These are phyloP conservation scores for Polydrusus cervinus DNA, from an alignment of 2,888 invertebrate genomes.

Conservation along the genomic window DNA sequence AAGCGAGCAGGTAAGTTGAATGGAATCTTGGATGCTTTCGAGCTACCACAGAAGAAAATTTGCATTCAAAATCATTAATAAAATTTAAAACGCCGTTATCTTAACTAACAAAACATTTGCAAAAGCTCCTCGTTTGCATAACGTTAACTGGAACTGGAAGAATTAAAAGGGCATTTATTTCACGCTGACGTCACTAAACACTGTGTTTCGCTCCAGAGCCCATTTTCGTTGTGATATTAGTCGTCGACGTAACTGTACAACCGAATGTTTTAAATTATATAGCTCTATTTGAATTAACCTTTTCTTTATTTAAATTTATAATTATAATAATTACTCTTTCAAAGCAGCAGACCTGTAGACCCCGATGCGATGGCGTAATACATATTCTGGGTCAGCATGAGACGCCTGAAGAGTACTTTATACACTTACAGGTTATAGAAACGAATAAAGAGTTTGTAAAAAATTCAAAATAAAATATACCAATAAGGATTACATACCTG, in stretches of 20 bases:
- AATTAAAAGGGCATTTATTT: slow-evolving; percentile 61
- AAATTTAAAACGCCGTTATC: slow-evolving; percentile 58
- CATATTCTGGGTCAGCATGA: background rate
- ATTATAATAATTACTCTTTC: background rate
- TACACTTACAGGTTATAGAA: too few species aligned
- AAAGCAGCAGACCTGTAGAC: background rate
- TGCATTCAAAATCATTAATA: slow-evolving; percentile 58
- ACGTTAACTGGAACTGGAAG: slow-evolving; percentile 47
- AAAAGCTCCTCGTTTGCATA: slow-evolving; percentile 58
- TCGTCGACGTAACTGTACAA: background rate
- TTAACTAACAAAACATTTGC: slow-evolving; percentile 57
- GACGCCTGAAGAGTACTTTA: too few species aligned
- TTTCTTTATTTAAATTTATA: background rate
- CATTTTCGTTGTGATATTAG: background rate
- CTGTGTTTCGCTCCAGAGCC: slow-evolving; percentile 17
- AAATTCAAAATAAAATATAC: too few species aligned
- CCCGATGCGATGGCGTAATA: background rate
- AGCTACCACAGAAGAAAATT: slow-evolving; percentile 52
- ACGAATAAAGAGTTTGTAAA: too few species aligned
- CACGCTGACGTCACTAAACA: slow-evolving; percentile 56
- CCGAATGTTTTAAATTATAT: background rate
- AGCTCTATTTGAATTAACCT: slow-evolving; percentile 1
- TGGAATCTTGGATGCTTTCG: slow-evolving; percentile 41
- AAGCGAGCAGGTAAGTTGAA: slow-evolving; percentile 52
- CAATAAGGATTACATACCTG: too few species aligned